Base-by-base conservation (phyloP, 2,888 invertebrate species). In the Xylophagus ater region DNA sequence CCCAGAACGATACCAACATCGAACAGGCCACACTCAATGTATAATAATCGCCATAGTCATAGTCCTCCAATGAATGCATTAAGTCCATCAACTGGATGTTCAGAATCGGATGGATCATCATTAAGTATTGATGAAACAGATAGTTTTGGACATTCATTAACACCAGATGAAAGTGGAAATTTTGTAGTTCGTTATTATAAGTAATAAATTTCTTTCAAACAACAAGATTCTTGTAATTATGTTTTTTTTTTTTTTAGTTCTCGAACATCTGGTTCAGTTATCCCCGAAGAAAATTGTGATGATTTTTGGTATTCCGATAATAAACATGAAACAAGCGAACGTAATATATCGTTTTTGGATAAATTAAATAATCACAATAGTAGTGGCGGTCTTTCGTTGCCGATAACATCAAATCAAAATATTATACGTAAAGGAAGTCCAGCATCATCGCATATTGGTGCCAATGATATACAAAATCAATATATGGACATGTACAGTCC, bases 51-150 rank as follows among this genome's bases (percentile, higher is more conserved):
- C 40, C 49, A 61, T 49, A 60, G 57, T 45, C 57, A 59, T 46
- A 65, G 62, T 52, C 60, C 64, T 35, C 69, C 70, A 38, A 53
- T 65, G 43, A 61, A 65, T 34, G 72, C 71, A 38, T 67, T 74
- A 34, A 76, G 74, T 51, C 75, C 76, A 26, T 73, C 73, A 18
- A 73, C 74, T 26, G 73, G 69, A 45, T 76, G 74, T 35, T 75
- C 77, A 1, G 79, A 79, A 53, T 78, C 77, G 13, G 76, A 78
- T 26, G 78, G 78, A 20, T 77, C 78, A 1, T 78, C 78, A 3
- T 64, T 77, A 31, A 79, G 77, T 37, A 72, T 78, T 52, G 75
- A 76, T 47, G 79, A 79, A 41, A 63, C 68, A 3, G 72, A 72
- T 34, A 64, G 71, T 42, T 70, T 68, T 48, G 66, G 69, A 12